These are phyloP conservation scores for Drosophila sucinea DNA, from an alignment of 1,140 invertebrate species.

Conservation along the genomic window DNA sequence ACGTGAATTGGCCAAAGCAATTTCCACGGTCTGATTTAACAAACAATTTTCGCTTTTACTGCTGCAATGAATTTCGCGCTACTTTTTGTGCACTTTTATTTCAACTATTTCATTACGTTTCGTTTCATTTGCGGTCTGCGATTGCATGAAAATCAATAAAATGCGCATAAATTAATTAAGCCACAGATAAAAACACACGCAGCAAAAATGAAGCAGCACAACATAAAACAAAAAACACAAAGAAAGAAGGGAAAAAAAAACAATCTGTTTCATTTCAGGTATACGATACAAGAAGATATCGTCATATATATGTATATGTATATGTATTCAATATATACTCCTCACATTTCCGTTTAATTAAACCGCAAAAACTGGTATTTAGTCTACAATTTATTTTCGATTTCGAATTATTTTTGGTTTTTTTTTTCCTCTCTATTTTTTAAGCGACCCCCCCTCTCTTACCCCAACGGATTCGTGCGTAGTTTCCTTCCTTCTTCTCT, in stretches of 20 bases:
- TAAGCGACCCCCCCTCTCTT: neutral
- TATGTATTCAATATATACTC: conserved; percentile 17
- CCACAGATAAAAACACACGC: conserved; percentile 19
- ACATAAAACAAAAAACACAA: conserved; percentile 34
- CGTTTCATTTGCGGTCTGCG: conserved; percentile 9
- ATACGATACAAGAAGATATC: conserved; percentile 24
- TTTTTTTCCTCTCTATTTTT: neutral
- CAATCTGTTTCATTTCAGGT: conserved; percentile 46
- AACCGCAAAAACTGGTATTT: conserved; percentile 71
- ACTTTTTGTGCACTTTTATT: conserved; percentile 17
- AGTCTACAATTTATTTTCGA: conserved; percentile 50
- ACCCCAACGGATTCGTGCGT: neutral
- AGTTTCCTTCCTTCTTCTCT: conserved; percentile 3
- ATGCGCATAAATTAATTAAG: conserved; percentile 79
- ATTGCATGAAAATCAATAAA: conserved; percentile 68
- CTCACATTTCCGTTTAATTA: conserved; percentile 58
- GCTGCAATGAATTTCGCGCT: too few species aligned
- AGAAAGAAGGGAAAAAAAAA: neutral
- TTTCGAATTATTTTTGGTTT: conserved; percentile 40
- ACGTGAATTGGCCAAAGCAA: neutral
- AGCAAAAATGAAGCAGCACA: neutral
- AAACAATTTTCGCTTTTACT: neutral
- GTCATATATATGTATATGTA: conserved; percentile 36
- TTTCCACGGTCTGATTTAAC: neutral
- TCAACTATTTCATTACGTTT: conserved; percentile 33